Conservation (phyloP, 2,888 invertebrate genomes). For the Volucella bombylans region DNA sequence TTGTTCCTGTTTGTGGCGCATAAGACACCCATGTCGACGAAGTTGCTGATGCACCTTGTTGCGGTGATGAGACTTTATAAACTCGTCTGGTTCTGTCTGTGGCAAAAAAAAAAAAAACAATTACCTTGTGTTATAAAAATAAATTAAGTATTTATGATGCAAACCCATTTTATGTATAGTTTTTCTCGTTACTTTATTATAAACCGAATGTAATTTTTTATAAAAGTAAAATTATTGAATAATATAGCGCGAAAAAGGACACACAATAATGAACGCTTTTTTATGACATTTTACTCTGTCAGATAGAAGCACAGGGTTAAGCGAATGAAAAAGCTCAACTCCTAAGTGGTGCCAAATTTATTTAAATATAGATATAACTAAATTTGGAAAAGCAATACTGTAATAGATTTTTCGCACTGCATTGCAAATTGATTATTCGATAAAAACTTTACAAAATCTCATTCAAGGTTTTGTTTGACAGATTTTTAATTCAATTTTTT, state of each 20-base stretch:
- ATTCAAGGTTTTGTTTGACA: too few species aligned
- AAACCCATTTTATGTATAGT: not conserved
- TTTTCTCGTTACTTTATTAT: slow-evolving; percentile 1
- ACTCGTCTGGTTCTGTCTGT: slow-evolving; percentile 50
- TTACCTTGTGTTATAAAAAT: too few species aligned
- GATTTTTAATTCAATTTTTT: too few species aligned
- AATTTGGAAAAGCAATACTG: not conserved
- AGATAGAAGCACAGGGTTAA: not conserved
- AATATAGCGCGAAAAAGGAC: too few species aligned
- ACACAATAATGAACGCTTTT: not conserved
- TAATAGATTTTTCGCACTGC: too few species aligned
- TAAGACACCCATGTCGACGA: not conserved
- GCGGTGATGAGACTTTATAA: slow-evolving; percentile 43
- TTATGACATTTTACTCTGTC: not conserved
- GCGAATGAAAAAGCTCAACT: not conserved
- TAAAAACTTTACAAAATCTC: too few species aligned
- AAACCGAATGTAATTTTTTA: not conserved
- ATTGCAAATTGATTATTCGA: too few species aligned
- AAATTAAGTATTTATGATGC: too few species aligned
- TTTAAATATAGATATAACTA: not conserved
- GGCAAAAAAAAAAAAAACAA: not conserved
- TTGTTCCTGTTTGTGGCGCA: not conserved
- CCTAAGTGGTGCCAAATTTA: slow-evolving; percentile 12
- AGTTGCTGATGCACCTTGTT: slow-evolving; percentile 56
- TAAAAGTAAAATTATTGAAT: not conserved